Conservation (phyloP, 64 coral and sea anemone genomes). For the Exaiptasia diaphana region DNA sequence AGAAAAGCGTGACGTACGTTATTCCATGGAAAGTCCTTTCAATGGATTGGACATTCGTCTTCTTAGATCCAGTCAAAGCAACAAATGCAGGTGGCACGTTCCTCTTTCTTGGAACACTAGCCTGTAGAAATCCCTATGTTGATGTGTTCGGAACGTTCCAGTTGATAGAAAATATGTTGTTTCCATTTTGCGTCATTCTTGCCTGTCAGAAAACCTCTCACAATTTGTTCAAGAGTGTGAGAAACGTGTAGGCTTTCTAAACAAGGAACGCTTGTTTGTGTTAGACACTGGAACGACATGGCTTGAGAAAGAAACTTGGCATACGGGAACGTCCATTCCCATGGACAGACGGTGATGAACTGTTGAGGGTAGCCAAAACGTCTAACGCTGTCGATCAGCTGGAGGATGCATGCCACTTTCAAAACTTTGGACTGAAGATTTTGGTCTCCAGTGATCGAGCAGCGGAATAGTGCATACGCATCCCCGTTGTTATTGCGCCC, state of each 20-base stretch:
- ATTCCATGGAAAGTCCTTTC: too few species aligned
- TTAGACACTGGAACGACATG: too few species aligned
- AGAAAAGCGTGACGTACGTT: too few species aligned
- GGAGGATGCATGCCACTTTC: slow-evolving; percentile 14
- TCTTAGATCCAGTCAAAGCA: slow-evolving; percentile 8
- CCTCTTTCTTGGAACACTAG: slow-evolving; percentile 15
- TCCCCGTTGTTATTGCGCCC: slow-evolving; percentile 6
- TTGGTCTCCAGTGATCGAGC: neutral
- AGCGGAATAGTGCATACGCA: neutral
- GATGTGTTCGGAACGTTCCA: neutral
- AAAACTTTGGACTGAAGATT: slow-evolving; percentile 8
- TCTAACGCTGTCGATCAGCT: slow-evolving; percentile 6
- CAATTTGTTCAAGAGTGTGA: neutral
- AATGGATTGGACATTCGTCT: too few species aligned
- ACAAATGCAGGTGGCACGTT: slow-evolving; percentile 6
- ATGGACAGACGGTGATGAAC: slow-evolving; percentile 31
- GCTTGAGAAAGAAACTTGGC: slow-evolving; percentile 14
- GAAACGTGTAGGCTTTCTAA: neutral
- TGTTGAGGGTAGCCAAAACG: slow-evolving; percentile 26
- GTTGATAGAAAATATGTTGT: neutral
- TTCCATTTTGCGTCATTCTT: neutral
- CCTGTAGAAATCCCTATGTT: slow-evolving; percentile 12
- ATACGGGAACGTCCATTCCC: slow-evolving; percentile 48
- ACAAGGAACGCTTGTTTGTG: neutral
- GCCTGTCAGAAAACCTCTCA: neutral